Conservation (phyloP, 2,888 invertebrate species). For the Amphipyra berbera region DNA sequence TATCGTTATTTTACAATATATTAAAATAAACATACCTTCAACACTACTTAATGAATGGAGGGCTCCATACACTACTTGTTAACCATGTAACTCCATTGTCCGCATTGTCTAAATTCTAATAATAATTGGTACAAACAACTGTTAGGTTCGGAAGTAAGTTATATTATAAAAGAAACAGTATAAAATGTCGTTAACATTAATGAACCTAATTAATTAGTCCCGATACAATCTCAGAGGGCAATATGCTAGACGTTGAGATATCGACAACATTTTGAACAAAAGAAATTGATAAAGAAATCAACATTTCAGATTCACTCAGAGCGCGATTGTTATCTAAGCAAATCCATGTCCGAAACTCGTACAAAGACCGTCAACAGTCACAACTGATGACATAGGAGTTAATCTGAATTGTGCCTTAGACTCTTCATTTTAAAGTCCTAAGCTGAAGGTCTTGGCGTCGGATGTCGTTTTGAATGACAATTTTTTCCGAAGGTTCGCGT, state of each 20-base stretch:
- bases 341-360: conserved; percentile 64
- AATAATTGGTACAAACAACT: conserved; percentile 8
- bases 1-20: too few species aligned
- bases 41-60: too few species aligned
- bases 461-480: conserved; percentile 57
- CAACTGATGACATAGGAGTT: conserved; percentile 29
- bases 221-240: conserved; percentile 53
- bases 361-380: conserved; percentile 59
- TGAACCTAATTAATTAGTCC: conserved; percentile 47
- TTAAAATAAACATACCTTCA: too few species aligned
- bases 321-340: conserved; percentile 66
- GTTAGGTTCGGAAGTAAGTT: conserved; percentile 6
- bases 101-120: background rate
- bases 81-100: too few species aligned
- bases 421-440: conserved; percentile 7
- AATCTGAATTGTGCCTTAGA: conserved; percentile 22
- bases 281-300: conserved; percentile 76
- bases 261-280: conserved; percentile 44
- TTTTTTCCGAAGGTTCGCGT: conserved; percentile 56
- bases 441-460: background rate
- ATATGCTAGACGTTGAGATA: conserved; percentile 43
- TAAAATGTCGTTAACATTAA: conserved; percentile 30
- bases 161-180: conserved; percentile 4
- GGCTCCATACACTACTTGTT: too few species aligned
- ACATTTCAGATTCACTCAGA: conserved; percentile 63